Conservation (phyloP, 2,888 invertebrate species). For the Sminthurides aquaticus region DNA sequence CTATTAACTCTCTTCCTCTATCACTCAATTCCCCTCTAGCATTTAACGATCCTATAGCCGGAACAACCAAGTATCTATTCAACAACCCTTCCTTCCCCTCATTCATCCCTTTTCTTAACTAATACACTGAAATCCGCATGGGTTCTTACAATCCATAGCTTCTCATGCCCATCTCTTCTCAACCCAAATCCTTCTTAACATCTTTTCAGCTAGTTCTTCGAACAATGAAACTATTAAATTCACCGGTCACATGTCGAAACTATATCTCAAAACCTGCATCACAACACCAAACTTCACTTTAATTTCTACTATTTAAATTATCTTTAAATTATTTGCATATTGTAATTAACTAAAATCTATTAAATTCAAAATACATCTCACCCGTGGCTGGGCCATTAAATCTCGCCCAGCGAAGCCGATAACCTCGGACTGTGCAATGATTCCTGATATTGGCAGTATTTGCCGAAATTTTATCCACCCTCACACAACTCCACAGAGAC, state of each 20-base stretch:
- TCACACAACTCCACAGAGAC: too few species aligned
- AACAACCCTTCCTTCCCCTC: too few species aligned
- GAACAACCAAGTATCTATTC: too few species aligned
- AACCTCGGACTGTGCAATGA: constrained; percentile 23
- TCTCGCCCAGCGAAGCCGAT: constrained; percentile 25
- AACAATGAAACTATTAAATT: not conserved
- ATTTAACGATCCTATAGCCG: too few species aligned
- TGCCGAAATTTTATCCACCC: too few species aligned
- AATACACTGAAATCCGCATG: not conserved
- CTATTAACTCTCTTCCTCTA: too few species aligned
- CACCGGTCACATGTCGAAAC: too few species aligned
- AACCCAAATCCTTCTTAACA: not conserved
- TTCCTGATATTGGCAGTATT: constrained; percentile 24
- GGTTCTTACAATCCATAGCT: not conserved
- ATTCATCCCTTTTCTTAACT: too few species aligned
- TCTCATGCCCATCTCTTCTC: not conserved
- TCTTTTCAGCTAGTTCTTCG: not conserved
- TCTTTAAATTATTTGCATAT: not conserved
- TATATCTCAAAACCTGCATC: too few species aligned
- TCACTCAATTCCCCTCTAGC: too few species aligned
- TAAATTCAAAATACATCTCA: constrained; percentile 50
- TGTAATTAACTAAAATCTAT: not conserved
- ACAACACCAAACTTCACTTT: too few species aligned
- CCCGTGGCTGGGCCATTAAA: constrained; percentile 80
- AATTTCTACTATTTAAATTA: not conserved